These are phyloP conservation scores for Dromius quadrimaculatus DNA, from an alignment of 2,888 invertebrate species.

Conservation along the genomic window DNA sequence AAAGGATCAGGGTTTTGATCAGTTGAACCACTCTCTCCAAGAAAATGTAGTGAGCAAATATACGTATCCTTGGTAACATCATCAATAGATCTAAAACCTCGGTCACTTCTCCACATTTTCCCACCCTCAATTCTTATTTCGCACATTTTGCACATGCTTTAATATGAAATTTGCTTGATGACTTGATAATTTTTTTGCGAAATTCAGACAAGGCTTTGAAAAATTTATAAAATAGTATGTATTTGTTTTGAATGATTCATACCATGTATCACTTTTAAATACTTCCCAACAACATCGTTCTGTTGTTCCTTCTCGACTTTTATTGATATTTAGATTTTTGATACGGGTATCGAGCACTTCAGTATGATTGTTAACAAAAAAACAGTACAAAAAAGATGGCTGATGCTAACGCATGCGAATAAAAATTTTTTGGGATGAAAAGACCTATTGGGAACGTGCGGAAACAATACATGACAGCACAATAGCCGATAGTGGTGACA, in stretches of 20 bases:
- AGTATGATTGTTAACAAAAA: too few relatives aligned
- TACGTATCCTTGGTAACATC: constrained; percentile 53
- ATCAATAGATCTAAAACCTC: constrained; percentile 51
- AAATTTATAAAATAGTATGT: constrained; percentile 52
- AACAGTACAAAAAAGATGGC: too few relatives aligned
- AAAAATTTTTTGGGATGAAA: too few relatives aligned
- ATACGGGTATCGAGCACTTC: too few relatives aligned
- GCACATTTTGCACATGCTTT: constrained; percentile 53
- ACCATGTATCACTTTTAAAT: too few relatives aligned
- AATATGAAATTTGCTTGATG: constrained; percentile 52
- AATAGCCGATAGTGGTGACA: too few relatives aligned
- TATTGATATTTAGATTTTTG: too few relatives aligned
- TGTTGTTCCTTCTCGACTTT: too few relatives aligned
- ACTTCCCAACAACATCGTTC: too few relatives aligned
- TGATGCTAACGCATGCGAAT: too few relatives aligned
- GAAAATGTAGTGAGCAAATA: constrained; percentile 52
- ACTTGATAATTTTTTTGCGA: constrained; percentile 52
- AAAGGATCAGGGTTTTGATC: constrained; percentile 52
- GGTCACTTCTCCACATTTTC: constrained; percentile 54
- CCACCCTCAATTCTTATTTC: constrained; percentile 53
- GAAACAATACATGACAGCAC: too few relatives aligned
- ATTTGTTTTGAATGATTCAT: constrained; percentile 31
- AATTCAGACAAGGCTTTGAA: constrained; percentile 53
- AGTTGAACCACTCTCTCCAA: constrained; percentile 48
- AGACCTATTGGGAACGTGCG: too few relatives aligned